Base-by-base conservation (phyloP, 2,888 invertebrate genomes). In the Epinotia demarniana region DNA sequence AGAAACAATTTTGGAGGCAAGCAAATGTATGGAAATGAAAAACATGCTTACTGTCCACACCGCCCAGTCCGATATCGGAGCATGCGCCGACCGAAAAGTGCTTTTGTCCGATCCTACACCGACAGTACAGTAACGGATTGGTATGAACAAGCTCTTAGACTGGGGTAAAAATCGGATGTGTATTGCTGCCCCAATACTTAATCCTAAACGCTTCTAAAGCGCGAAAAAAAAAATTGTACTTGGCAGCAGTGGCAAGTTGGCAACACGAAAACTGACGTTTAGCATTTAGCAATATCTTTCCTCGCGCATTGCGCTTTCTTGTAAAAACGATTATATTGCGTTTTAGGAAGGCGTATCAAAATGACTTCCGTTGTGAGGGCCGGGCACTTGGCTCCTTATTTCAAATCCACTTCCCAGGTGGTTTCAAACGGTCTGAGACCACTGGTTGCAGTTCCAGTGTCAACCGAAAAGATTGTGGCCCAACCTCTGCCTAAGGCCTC, bases 321-420 rank as follows among this genome's bases (percentile, higher is more conserved):
- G 77, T 79, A 80, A 88, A 82, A 89, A 87, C 87, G 88, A 90
- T 89, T 87, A 84, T 87, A 81, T 89, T 91, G 89, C 89, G 87
- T 86, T 85, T 82, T 85, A 82, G 79, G 80, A 78, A 81, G 83
- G 78, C 80, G 79, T 79, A 82, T 79, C 83, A 93, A 89, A 88
- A 96, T 96, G 96, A 96, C 96, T 93, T 95, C 96, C 78, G 96
- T 96, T 80, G 95, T 95, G 82, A 96, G 96, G 87, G 95, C 96
- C 81, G 94, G 95, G 78, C 95, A 95, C 83, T 91, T 97, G 80
- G 94, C 95, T 79, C 95, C 96, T 74, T 96, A 96, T 85, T 93
- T 97, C 81, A 96, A 96, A 85, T 95, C 96, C 64, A 94, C 96
- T 53, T 95, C 95, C 77, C 96, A 95, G 84, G 96, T 95, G 71